These are phyloP conservation scores for Thalassarche chlororhynchos DNA, from an alignment of 2,113 vertebrate genomes.

Conservation along the genomic window DNA sequence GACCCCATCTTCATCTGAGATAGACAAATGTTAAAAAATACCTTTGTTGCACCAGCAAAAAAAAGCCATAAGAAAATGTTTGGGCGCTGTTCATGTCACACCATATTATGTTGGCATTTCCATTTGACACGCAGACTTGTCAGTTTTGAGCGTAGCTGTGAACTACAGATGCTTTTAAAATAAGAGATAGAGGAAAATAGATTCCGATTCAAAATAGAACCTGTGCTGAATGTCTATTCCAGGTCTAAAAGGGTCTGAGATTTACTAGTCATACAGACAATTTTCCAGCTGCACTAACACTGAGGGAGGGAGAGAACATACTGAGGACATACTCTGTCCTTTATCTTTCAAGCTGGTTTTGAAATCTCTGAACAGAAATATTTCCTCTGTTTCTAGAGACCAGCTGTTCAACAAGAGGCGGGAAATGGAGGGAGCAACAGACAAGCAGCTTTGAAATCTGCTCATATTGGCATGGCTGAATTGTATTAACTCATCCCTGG, in stretches of 20 bases:
- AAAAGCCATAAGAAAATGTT: background rate
- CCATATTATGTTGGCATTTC: conserved; percentile 7
- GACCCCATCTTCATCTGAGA: background rate
- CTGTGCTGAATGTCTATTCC: background rate
- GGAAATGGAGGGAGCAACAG: background rate
- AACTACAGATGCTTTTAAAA: conserved; percentile 40
- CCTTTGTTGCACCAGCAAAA: background rate
- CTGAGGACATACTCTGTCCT: background rate
- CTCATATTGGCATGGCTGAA: background rate
- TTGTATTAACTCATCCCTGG: background rate
- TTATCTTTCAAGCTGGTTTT: conserved; percentile 4
- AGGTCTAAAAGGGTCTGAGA: background rate
- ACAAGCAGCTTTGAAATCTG: conserved; percentile 23
- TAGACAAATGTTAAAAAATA: background rate
- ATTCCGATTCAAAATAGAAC: background rate
- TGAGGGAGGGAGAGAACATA: background rate
- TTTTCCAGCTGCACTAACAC: background rate
- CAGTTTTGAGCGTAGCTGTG: background rate
- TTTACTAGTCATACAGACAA: background rate
- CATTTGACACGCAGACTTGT: background rate
- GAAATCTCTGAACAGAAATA: background rate
- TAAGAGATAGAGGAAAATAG: background rate
- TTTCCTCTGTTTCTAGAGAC: conserved; percentile 12
- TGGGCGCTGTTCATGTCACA: background rate
- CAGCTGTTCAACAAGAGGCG: conserved; percentile 32